Conservation (phyloP, 2,888 invertebrate species). For the Pheosia tremula region DNA sequence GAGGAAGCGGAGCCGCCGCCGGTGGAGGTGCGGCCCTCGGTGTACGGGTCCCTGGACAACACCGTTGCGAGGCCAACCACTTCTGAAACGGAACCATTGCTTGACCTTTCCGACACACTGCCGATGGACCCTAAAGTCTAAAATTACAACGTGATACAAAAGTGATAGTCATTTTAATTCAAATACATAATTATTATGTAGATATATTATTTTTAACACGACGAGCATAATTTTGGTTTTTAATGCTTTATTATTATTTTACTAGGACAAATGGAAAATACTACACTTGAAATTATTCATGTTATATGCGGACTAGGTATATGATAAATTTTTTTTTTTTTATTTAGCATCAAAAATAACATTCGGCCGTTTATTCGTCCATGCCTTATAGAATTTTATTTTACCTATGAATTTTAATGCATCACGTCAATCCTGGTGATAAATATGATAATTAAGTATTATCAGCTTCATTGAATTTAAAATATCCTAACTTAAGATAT, state of each 20-base stretch:
- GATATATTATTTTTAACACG: not conserved
- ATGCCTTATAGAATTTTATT: not conserved
- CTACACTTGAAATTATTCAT: too few species aligned
- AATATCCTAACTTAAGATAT: constrained; percentile 15
- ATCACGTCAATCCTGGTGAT: constrained; percentile 24
- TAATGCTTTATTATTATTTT: not conserved
- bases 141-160: constrained; percentile 21
- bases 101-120: constrained; percentile 41
- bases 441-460: constrained; percentile 16
- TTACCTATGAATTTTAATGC: constrained; percentile 6
- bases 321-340: too few species aligned
- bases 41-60: constrained; percentile 72
- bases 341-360: too few species aligned
- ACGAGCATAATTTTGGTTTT: not conserved
- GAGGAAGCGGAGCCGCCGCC: constrained; percentile 56
- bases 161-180: constrained; percentile 16
- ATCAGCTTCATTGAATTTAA: constrained; percentile 10
- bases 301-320: too few species aligned
- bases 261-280: not conserved
- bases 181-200: constrained; percentile 6
- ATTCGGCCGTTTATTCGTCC: not conserved
- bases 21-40: constrained; percentile 63
- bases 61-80: constrained; percentile 51
- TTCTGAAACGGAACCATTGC: constrained; percentile 66
- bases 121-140: constrained; percentile 59